Evolutionary conservation across 2,797 vertebrate species (phyloP).

Genomic region (Potorous gilbertii): DNA sequence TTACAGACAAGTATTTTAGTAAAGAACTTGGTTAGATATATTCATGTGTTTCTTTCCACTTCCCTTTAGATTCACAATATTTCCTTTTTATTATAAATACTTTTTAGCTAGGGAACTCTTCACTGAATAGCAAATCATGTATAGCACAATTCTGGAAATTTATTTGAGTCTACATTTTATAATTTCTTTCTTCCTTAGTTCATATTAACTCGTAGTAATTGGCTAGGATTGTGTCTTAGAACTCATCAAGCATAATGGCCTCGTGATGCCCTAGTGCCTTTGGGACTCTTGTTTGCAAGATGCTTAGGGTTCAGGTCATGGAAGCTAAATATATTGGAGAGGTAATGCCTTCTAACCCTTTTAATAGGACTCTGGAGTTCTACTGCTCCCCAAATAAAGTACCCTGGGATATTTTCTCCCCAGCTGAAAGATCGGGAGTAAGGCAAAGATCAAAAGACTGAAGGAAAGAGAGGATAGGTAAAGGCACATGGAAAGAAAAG

Average conservation of each 20-base stretch:
- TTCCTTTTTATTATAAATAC: constrained; percentile 34
- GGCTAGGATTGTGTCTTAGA: background rate
- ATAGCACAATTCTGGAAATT: background rate
- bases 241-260: background rate
- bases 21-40: background rate
- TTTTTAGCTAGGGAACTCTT: background rate
- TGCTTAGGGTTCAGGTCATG: background rate
- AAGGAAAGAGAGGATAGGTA: background rate
- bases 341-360: fast-evolving
- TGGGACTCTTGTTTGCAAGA: background rate
- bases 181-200: background rate
- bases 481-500: background rate
- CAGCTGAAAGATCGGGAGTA: background rate
- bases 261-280: background rate
- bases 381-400: background rate
- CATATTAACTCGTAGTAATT: background rate
- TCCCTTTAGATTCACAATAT: constrained; percentile 14
- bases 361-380: background rate
- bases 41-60: background rate
- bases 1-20: background rate
- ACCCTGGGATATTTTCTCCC: constrained; percentile 12
- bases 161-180: background rate
- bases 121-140: background rate
- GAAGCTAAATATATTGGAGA: constrained; percentile 10
- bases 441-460: background rate